A percentile compares a stretch with the other conserved stretches of the same genome.
phyloP scores from a whole-genome alignment of 2,797 vertebrate genomes.

The Hemitrygon akajei region DNA sequence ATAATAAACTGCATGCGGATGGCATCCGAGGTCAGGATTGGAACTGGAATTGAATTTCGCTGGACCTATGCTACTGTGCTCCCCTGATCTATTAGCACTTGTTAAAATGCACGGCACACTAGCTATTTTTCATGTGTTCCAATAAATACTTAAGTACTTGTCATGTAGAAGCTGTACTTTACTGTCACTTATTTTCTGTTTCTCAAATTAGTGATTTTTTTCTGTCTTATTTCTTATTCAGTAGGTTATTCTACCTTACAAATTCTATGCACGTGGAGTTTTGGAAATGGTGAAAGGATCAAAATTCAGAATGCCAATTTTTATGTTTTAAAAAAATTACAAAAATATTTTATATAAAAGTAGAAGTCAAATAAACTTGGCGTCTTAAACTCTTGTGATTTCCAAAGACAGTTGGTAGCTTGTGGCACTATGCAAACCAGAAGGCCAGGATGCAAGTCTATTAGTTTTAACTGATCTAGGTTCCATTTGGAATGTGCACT shows the following conservation, averaged over 20 bases:
- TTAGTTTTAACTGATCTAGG: not conserved
- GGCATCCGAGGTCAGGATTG: too few species aligned
- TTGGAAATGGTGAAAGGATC: not conserved
- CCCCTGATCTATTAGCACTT: not conserved
- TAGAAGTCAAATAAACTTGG: too few species aligned
- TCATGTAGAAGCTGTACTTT: not conserved
- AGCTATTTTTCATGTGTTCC: not conserved
- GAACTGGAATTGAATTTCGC: too few species aligned
- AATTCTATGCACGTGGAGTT: not conserved
- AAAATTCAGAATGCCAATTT: not conserved
- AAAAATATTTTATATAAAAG: not conserved
- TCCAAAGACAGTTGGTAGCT: not conserved
- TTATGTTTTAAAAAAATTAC: not conserved
- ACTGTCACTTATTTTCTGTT: not conserved
- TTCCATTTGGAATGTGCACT: not conserved
- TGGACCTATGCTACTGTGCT: too few species aligned
- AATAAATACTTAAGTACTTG: not conserved
- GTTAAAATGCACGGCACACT: not conserved
- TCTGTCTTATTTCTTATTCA: not conserved
- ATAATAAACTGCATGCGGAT: too few species aligned
- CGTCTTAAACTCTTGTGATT: not conserved
- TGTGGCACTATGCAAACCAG: not conserved
- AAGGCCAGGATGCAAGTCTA: not conserved
- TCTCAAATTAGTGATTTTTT: not conserved
- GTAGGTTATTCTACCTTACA: not conserved